Evolutionary conservation across 1,140 invertebrate species (phyloP).

Genomic region (Leptinotarsa undecemlineata): DNA sequence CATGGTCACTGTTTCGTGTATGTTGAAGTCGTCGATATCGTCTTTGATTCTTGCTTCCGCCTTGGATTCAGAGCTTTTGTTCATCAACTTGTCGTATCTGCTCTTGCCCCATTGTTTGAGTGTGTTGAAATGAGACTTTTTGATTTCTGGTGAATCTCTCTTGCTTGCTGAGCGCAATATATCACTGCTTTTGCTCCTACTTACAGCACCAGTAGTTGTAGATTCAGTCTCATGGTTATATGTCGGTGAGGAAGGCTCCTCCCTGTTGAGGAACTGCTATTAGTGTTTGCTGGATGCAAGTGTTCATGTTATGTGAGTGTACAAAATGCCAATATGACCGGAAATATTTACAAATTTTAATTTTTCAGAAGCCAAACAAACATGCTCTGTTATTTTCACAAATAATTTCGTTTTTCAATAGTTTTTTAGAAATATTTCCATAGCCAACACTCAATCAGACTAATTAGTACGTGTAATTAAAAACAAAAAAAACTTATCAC

Average conservation of each 20-base stretch:
- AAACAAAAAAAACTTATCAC: slow-evolving; percentile 51
- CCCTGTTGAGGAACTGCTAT: slow-evolving; percentile 44
- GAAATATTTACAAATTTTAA: slow-evolving; percentile 25
- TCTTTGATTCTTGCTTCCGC: slow-evolving; percentile 28
- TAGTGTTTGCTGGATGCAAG: slow-evolving; percentile 25
- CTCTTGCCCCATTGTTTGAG: slow-evolving; percentile 82
- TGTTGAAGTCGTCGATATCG: slow-evolving; percentile 62
- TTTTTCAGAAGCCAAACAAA: slow-evolving; percentile 25
- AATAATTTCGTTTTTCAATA: slow-evolving; percentile 6
- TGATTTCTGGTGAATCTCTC: slow-evolving; percentile 63
- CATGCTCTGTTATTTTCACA: slow-evolving; percentile 25
- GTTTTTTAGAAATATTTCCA: slow-evolving; percentile 19
- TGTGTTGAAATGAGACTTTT: slow-evolving; percentile 77
- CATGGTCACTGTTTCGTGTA: slow-evolving; percentile 67
- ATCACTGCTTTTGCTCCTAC: slow-evolving; percentile 69
- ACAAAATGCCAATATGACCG: slow-evolving; percentile 20
- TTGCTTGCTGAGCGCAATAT: slow-evolving; percentile 60
- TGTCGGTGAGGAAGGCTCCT: slow-evolving; percentile 41
- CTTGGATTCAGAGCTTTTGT: slow-evolving; percentile 56
- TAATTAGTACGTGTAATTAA: slow-evolving; percentile 1
- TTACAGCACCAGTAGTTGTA: slow-evolving; percentile 34
- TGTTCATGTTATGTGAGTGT: slow-evolving; percentile 29
- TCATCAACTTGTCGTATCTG: slow-evolving; percentile 72
- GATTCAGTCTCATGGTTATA: slow-evolving; percentile 35
- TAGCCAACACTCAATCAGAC: slow-evolving; percentile 16